phyloP scores from a whole-genome alignment of 2,888 invertebrate species.

The Campoplex nolae region DNA sequence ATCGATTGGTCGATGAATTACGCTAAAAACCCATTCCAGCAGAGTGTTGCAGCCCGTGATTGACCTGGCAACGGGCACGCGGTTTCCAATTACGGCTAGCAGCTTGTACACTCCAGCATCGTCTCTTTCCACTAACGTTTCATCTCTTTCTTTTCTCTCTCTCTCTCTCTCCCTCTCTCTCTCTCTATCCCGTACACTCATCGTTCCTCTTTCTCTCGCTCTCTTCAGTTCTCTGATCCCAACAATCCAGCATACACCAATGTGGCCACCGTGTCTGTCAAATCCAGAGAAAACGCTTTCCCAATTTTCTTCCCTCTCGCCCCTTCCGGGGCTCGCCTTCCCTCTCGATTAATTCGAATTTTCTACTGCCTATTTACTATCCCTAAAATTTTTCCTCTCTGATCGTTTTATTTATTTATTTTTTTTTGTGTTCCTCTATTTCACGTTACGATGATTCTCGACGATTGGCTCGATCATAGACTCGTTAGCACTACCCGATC shows the following conservation, averaged over 20 bases:
- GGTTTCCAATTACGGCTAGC: conserved; percentile 77
- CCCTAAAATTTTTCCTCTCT: background rate
- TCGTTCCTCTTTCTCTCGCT: conserved; percentile 2
- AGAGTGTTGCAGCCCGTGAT: conserved; percentile 72
- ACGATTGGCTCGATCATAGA: conserved; percentile 46
- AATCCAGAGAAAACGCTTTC: conserved; percentile 33
- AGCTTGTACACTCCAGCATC: conserved; percentile 23
- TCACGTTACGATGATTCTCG: conserved; percentile 17
- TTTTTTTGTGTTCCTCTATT: conserved; percentile 23
- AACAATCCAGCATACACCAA: conserved; percentile 41
- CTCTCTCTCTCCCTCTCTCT: background rate
- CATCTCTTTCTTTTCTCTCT: background rate
- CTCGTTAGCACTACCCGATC: background rate
- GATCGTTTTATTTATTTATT: background rate
- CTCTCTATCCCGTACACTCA: background rate
- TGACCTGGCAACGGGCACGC: conserved; percentile 74
- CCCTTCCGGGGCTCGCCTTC: background rate
- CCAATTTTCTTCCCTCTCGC: conserved; percentile 46
- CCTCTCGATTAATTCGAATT: conserved; percentile 56
- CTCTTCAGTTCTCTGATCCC: conserved; percentile 16
- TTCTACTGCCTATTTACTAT: conserved; percentile 22
- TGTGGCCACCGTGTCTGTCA: conserved; percentile 39
- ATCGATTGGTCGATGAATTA: conserved; percentile 73
- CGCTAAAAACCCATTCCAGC: conserved; percentile 73
- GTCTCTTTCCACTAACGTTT: conserved; percentile 12